A percentile compares a stretch with the other conserved stretches of the same genome.
phyloP scores from a whole-genome alignment of 2,888 invertebrate species.

The Thera britannica region DNA sequence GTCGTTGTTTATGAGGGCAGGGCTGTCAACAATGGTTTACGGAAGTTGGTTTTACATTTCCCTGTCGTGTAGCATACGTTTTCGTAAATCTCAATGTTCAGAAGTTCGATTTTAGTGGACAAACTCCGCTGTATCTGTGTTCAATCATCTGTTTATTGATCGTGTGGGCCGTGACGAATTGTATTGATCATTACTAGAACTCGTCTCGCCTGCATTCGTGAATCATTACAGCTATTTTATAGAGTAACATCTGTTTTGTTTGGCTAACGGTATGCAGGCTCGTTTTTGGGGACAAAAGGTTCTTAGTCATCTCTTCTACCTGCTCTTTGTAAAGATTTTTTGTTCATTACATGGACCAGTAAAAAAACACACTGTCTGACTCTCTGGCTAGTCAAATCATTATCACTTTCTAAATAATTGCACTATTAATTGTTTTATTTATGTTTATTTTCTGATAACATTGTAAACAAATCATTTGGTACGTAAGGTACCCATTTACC shows the following conservation, averaged over 20 bases:
- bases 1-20: slow-evolving; percentile 83
- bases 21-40: slow-evolving; percentile 83
- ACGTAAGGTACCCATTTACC: no score
- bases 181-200: slow-evolving; percentile 72
- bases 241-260: slow-evolving; percentile 73
- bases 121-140: slow-evolving; percentile 11
- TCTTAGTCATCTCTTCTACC: slow-evolving; percentile 73
- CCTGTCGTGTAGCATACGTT: slow-evolving; percentile 47
- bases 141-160: slow-evolving; percentile 61
- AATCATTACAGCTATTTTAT: slow-evolving; percentile 69
- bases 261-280: slow-evolving; percentile 76
- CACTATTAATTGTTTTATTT: not conserved
- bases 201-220: slow-evolving; percentile 52
- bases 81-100: slow-evolving; percentile 39
- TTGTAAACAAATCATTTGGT: not conserved
- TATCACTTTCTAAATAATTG: not conserved
- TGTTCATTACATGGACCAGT: slow-evolving; percentile 40
- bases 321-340: slow-evolving; percentile 68
- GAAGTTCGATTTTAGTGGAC: slow-evolving; percentile 5
- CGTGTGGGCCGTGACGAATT: slow-evolving; percentile 64
- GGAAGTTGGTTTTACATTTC: slow-evolving; percentile 71
- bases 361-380: not conserved
- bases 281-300: slow-evolving; percentile 77
- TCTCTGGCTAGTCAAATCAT: not conserved
- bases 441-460: not conserved